Percentiles rank a stretch among this genome's conserved stretches.
These are phyloP conservation scores for Drosophila quinaria DNA, from an alignment of 2,888 invertebrate species.

Conservation along the genomic window DNA sequence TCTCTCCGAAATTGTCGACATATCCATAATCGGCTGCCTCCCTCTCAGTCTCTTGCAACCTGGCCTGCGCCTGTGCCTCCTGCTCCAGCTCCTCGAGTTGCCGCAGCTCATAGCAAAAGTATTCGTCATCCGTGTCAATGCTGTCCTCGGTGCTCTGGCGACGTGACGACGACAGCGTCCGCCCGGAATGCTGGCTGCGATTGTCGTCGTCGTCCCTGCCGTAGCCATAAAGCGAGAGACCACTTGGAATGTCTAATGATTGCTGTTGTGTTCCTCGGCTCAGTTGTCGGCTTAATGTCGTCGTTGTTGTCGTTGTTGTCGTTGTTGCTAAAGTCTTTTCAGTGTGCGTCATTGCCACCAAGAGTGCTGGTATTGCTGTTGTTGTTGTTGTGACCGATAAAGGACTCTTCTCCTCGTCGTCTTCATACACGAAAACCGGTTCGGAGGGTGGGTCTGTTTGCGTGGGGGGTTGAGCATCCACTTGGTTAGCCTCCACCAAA, in stretches of 20 bases:
- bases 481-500: conserved; percentile 18
- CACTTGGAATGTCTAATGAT: conserved; percentile 91
- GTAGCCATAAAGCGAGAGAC: conserved; percentile 41
- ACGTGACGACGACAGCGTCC: conserved; percentile 94
- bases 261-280: conserved; percentile 86
- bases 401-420: conserved; percentile 19
- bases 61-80: conserved; percentile 24
- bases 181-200: conserved; percentile 94
- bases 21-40: no score
- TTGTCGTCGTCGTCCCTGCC: conserved; percentile 93
- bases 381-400: not conserved
- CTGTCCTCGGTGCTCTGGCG: conserved; percentile 97
- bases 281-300: not conserved
- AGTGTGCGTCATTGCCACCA: conserved; percentile 8
- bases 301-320: not conserved
- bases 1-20: not conserved
- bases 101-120: conserved; percentile 95
- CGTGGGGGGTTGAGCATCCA: not conserved
- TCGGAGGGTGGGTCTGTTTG: not conserved
- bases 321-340: conserved; percentile 3
- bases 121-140: conserved; percentile 97
- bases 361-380: conserved; percentile 9
- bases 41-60: not conserved
- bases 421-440: conserved; percentile 30
- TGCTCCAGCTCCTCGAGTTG: conserved; percentile 95